Percentiles rank a stretch among this genome's conserved stretches.
Conservation (phyloP, 2,797 vertebrate genomes). For the Cyprinodon diabolis region DNA sequence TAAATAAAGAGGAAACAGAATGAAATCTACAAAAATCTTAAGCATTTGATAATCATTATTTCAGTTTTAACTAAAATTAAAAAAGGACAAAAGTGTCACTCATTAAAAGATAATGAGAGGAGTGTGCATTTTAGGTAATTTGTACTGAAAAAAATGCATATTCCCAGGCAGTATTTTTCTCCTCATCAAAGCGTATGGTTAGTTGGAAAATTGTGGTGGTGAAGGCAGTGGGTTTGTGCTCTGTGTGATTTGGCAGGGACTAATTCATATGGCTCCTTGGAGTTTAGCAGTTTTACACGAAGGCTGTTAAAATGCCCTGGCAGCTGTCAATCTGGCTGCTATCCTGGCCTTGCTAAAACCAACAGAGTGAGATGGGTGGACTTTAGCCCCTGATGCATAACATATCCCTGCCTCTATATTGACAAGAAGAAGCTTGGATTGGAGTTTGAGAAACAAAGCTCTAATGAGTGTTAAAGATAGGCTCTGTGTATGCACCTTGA, state of each 20-base stretch:
- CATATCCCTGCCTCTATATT: constrained; percentile 45
- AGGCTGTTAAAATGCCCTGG: constrained; percentile 75
- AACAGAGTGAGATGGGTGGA: constrained; percentile 51
- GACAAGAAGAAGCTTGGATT: constrained; percentile 40
- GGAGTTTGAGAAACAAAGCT: constrained; percentile 38
- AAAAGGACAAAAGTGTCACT: neutral
- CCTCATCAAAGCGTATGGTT: constrained; percentile 52
- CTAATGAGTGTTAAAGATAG: constrained; percentile 27
- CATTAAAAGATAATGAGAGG: neutral
- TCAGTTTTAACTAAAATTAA: neutral
- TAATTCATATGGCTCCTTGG: constrained; percentile 68
- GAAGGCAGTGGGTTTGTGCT: constrained; percentile 55
- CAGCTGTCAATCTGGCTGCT: constrained; percentile 79
- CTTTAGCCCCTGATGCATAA: constrained; percentile 56
- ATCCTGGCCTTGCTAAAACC: constrained; percentile 76
- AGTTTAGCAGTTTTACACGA: constrained; percentile 77
- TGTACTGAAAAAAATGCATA: constrained; percentile 5
- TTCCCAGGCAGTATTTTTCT: constrained; percentile 28
- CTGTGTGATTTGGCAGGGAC: constrained; percentile 69
- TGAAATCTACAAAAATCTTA: neutral
- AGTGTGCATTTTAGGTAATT: neutral
- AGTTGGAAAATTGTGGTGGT: constrained; percentile 49
- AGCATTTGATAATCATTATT: neutral
- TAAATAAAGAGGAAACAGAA: no score
- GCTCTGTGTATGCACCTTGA: no score